Conservation (phyloP, 1,140 invertebrate genomes). For the Trichonephila clavipes region DNA sequence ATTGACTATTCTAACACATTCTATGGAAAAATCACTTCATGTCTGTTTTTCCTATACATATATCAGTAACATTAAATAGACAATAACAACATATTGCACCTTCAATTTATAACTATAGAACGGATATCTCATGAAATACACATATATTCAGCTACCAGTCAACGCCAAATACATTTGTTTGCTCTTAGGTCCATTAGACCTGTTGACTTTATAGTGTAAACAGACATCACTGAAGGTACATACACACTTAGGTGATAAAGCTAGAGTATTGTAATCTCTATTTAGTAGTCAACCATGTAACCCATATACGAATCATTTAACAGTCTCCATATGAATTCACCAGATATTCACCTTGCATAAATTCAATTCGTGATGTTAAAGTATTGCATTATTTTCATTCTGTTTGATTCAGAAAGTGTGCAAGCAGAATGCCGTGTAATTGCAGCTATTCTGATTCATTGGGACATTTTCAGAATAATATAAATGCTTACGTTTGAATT, state of each 20-base stretch:
- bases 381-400: too few relatives aligned
- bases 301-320: not conserved
- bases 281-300: constrained; percentile 18
- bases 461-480: too few relatives aligned
- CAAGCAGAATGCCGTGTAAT: too few relatives aligned
- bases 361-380: too few relatives aligned
- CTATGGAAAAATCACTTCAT: too few relatives aligned
- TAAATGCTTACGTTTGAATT: too few relatives aligned
- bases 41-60: too few relatives aligned
- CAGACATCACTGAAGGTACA: constrained; percentile 27
- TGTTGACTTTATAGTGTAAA: constrained; percentile 46
- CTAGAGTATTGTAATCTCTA: not conserved
- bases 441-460: too few relatives aligned
- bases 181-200: constrained; percentile 18
- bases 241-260: constrained; percentile 26
- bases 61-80: not conserved
- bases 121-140: constrained; percentile 10
- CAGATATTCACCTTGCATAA: too few relatives aligned
- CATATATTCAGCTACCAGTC: constrained; percentile 10
- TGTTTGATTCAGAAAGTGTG: too few relatives aligned
- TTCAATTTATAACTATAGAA: not conserved
- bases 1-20: too few relatives aligned
- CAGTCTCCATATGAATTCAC: too few relatives aligned
- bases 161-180: constrained; percentile 36
- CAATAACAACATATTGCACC: not conserved